Conservation (phyloP, 2,797 vertebrate genomes). For the Gastrophryne carolinensis region DNA sequence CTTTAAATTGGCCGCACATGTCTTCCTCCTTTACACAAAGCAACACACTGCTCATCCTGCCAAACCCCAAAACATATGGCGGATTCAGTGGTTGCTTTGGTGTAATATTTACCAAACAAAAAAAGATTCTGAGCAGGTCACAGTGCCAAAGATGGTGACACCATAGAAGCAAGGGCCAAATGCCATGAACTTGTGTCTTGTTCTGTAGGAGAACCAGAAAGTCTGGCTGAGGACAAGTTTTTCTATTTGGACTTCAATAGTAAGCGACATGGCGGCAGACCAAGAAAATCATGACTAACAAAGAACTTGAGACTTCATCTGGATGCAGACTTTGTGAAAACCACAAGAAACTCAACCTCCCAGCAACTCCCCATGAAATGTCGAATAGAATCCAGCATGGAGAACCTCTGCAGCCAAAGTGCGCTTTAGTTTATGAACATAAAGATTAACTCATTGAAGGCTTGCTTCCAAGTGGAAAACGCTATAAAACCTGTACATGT, state of each 20-base stretch:
- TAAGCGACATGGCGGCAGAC: neutral
- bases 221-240: conserved; percentile 3
- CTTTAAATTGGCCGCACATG: conserved; percentile 30
- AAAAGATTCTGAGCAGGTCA: neutral
- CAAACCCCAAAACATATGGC: conserved; percentile 1
- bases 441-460: neutral
- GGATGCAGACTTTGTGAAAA: neutral
- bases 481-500: neutral
- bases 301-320: neutral
- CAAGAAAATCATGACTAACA: neutral
- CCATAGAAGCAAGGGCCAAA: neutral
- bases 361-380: neutral
- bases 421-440: neutral
- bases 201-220: neutral
- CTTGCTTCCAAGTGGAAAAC: neutral
- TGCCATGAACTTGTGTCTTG: conserved; percentile 17
- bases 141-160: neutral
- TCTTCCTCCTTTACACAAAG: conserved; percentile 21
- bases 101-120: conserved; percentile 19
- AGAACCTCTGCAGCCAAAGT: neutral
- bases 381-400: neutral
- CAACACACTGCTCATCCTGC: neutral
- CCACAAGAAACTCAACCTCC: neutral
- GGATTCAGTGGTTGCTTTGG: conserved; percentile 11
- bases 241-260: neutral